These are phyloP conservation scores for Charaxes varanes DNA, from an alignment of 1,140 invertebrate genomes.

Conservation along the genomic window DNA sequence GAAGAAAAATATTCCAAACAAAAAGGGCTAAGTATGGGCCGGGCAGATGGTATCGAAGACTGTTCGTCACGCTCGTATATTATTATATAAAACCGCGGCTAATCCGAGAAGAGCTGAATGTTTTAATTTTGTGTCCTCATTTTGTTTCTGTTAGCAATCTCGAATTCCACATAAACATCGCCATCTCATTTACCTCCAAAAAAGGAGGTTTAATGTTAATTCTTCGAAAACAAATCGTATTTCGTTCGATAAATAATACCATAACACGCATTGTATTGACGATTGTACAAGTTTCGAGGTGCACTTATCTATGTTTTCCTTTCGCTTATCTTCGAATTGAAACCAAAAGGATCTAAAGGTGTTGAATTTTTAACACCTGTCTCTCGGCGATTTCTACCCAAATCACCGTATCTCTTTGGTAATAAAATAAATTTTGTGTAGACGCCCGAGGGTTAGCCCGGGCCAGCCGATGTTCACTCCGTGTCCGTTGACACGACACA, in stretches of 20 bases:
- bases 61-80: constrained; percentile 64
- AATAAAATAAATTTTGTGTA: constrained; percentile 71
- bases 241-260: constrained; percentile 40
- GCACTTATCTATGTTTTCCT: constrained; percentile 57
- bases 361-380: constrained; percentile 72
- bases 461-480: constrained; percentile 63
- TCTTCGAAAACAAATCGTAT: constrained; percentile 43
- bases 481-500: constrained; percentile 68
- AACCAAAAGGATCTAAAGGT: constrained; percentile 58
- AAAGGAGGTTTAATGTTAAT: constrained; percentile 34
- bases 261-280: constrained; percentile 52
- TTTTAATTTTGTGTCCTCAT: constrained; percentile 63
- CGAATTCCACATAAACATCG: constrained; percentile 51
- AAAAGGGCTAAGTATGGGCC: constrained; percentile 64
- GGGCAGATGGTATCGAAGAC: constrained; percentile 64
- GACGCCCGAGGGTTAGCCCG: constrained; percentile 62
- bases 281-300: constrained; percentile 48
- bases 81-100: constrained; percentile 66
- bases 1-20: constrained; percentile 61
- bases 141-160: constrained; percentile 40
- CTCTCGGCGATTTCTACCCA: constrained; percentile 60
- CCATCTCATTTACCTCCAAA: constrained; percentile 46
- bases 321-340: constrained; percentile 46
- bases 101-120: constrained; percentile 57
- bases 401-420: constrained; percentile 67